A percentile compares a stretch with the other conserved stretches of the same genome.
These are phyloP conservation scores for Microcebus tavaratra DNA, from an alignment of 2,113 vertebrate genomes.

Conservation along the genomic window DNA sequence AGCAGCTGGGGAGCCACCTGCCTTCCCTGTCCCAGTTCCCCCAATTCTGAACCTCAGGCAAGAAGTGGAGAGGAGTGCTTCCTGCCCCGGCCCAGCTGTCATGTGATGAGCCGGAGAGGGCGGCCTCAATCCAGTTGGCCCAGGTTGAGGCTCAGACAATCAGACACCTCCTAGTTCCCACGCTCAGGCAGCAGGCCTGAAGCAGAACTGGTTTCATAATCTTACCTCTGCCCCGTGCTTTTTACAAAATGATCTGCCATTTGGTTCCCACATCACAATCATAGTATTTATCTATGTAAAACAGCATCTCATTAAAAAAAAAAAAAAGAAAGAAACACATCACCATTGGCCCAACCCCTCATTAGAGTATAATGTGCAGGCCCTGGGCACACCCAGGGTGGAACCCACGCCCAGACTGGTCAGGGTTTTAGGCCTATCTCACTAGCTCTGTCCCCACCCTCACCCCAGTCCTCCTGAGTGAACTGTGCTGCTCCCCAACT, in stretches of 20 bases:
- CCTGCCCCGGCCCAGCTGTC: slow-evolving; percentile 35
- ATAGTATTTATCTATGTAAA: slow-evolving; percentile 83
- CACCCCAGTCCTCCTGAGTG: background rate
- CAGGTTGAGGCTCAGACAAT: slow-evolving; percentile 59
- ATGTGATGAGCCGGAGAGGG: slow-evolving; percentile 33
- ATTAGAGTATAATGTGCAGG: slow-evolving; percentile 69
- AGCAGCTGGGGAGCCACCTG: background rate
- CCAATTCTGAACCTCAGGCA: background rate
- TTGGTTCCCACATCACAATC: slow-evolving; percentile 84
- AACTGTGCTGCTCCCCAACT: background rate
- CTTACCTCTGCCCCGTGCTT: slow-evolving; percentile 75
- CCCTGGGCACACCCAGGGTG: slow-evolving; percentile 73
- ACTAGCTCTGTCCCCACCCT: background rate
- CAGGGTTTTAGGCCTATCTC: background rate
- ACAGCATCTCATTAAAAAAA: slow-evolving; percentile 75
- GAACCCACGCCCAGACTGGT: background rate
- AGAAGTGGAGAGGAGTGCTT: background rate
- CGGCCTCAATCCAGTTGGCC: slow-evolving; percentile 46
- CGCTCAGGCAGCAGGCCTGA: slow-evolving; percentile 75
- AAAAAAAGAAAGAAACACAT: slow-evolving; percentile 59
- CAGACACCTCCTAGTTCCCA: slow-evolving; percentile 73
- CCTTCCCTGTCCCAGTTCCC: background rate
- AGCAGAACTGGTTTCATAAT: slow-evolving; percentile 79
- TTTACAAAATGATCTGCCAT: slow-evolving; percentile 79
- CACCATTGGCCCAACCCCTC: slow-evolving; percentile 76